A percentile compares a stretch with the other conserved stretches of the same genome.
Evolutionary conservation across 2,888 invertebrate species (phyloP).

Genomic region (Lissocephala sabroskyi): DNA sequence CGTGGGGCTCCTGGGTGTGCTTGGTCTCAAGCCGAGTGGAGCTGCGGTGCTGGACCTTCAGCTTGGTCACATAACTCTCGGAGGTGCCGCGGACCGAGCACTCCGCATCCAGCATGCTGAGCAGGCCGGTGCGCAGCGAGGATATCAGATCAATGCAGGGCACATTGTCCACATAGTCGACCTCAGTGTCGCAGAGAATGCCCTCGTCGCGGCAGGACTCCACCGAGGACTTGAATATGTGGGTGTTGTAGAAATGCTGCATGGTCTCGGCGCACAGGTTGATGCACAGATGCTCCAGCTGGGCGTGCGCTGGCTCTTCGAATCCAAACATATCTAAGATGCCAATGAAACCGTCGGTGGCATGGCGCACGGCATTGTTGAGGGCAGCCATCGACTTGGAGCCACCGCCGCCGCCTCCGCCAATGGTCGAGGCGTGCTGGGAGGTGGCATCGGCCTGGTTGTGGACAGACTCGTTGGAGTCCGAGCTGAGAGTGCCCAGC

Average conservation of each 20-base stretch:
- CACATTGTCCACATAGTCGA: constrained; percentile 94
- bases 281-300: constrained; percentile 93
- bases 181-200: constrained; percentile 89
- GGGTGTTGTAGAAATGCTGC: constrained; percentile 98
- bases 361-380: constrained; percentile 93
- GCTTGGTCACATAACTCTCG: constrained; percentile 86
- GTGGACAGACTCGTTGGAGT: constrained; percentile 89
- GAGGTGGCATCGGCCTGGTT: constrained; percentile 88
- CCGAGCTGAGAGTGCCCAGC: constrained; percentile 88
- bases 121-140: constrained; percentile 89
- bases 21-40: constrained; percentile 82
- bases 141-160: constrained; percentile 97
- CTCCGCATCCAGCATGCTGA: constrained; percentile 94
- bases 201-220: constrained; percentile 96
- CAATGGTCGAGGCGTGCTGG: constrained; percentile 88
- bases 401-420: constrained; percentile 76
- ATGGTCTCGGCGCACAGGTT: constrained; percentile 97
- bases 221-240: constrained; percentile 94
- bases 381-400: constrained; percentile 93
- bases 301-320: constrained; percentile 88
- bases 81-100: constrained; percentile 87
- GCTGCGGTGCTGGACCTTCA: constrained; percentile 85
- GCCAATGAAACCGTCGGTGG: constrained; percentile 95
- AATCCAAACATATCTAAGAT: constrained; percentile 98
- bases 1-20: constrained; percentile 84